Evolutionary conservation across 2,888 invertebrate species (phyloP).

Genomic region (Isotomurus palustris): DNA sequence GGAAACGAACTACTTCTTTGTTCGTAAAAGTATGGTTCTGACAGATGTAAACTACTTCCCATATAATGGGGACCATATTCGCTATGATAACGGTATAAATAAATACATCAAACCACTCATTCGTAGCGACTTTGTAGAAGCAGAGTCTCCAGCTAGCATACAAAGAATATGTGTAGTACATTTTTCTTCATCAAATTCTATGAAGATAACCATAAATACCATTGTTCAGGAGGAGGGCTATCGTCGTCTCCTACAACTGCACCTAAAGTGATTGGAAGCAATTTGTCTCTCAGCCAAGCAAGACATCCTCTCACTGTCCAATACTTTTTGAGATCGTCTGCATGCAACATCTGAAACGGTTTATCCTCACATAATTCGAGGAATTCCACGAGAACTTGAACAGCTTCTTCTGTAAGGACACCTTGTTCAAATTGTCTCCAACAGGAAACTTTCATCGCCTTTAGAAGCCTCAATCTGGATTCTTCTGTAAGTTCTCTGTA

Average conservation of each 20-base stretch:
- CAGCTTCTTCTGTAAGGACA: slow-evolving; percentile 59
- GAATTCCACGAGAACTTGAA: slow-evolving; percentile 56
- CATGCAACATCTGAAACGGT: slow-evolving; percentile 28
- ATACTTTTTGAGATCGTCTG: slow-evolving; percentile 28
- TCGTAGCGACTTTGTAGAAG: slow-evolving; percentile 32
- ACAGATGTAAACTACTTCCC: slow-evolving; percentile 49
- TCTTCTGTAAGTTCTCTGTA: slow-evolving; percentile 59
- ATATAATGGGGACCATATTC: slow-evolving; percentile 43
- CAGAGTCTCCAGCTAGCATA: background rate
- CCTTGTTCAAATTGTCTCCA: slow-evolving; percentile 63
- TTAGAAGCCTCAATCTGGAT: slow-evolving; percentile 58
- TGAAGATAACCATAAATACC: background rate
- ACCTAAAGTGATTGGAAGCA: slow-evolving; percentile 11
- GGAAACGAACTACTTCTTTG: slow-evolving; percentile 14
- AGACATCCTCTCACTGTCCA: slow-evolving; percentile 26
- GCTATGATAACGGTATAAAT: slow-evolving; percentile 35
- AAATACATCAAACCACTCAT: slow-evolving; percentile 52
- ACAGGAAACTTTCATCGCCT: slow-evolving; percentile 59
- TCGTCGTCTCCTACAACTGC: background rate
- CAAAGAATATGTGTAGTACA: background rate
- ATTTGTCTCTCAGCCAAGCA: slow-evolving; percentile 5
- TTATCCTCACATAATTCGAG: slow-evolving; percentile 56
- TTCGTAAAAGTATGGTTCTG: slow-evolving; percentile 8
- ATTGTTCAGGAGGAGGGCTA: background rate
- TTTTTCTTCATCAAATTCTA: background rate